phyloP scores from a whole-genome alignment of 2,888 invertebrate species.

The Horisme vitalbata region DNA sequence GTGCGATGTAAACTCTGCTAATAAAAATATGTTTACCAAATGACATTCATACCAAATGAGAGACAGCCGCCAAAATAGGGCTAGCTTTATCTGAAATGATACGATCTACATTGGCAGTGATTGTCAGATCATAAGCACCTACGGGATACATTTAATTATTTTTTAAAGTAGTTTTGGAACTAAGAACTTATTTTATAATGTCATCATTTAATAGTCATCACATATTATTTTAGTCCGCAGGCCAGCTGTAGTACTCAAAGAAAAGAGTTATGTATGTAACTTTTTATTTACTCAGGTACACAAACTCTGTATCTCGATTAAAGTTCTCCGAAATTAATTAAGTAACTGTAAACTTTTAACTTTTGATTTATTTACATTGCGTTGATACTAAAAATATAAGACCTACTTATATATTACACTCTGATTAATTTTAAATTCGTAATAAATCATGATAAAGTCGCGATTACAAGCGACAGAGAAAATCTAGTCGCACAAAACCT shows the following conservation, averaged over 20 bases:
- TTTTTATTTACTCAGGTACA: slow-evolving; percentile 13
- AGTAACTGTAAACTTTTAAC: slow-evolving; percentile 44
- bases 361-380: slow-evolving; percentile 45
- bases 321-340: slow-evolving; percentile 38
- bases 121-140: slow-evolving; percentile 22
- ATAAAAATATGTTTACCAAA: slow-evolving; percentile 1
- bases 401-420: slow-evolving; percentile 40
- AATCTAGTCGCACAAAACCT: slow-evolving; percentile 32
- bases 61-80: no score
- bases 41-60: no score
- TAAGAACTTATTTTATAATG: no score
- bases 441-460: slow-evolving; percentile 52
- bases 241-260: no score
- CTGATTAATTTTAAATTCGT: slow-evolving; percentile 64
- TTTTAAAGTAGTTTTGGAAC: no score
- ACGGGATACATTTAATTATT: slow-evolving; percentile 7
- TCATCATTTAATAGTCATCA: no score
- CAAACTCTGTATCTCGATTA: slow-evolving; percentile 43
- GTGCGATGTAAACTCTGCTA: no score
- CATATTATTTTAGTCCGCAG: no score
- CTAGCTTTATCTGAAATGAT: no score
- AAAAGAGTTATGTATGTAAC: no score
- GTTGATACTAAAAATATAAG: slow-evolving; percentile 37
- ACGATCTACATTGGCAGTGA: slow-evolving; percentile 34
- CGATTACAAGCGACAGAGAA: slow-evolving; percentile 40